Evolutionary conservation across 2,797 vertebrate species (phyloP), one percentile per base, ranked within the genome.

Genomic region (Cichlasoma orientale): DNA sequence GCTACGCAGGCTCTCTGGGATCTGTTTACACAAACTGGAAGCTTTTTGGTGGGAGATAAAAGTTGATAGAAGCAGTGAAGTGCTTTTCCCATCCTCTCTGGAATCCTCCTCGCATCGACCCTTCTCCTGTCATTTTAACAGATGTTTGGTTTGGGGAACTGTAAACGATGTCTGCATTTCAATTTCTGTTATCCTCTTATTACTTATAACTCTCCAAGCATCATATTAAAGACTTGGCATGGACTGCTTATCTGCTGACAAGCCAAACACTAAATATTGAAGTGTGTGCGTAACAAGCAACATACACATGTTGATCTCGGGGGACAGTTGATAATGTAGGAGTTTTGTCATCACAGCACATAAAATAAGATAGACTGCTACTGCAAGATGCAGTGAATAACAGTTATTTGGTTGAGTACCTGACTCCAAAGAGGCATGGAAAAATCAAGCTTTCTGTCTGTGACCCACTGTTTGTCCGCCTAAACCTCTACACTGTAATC

Each of bases 71-170:
- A 92, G 90, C 90, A 94, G 93, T 96, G 95, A 97, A 97, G 96
- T 97, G 96, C 93, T 95, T 97, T 99, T 97, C 96, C 96, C 96
- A 97, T 97, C 96, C 95, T 95, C 86, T 95, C 92, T 94, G 91
- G 90, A 92, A 90, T 91, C 90, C 89, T 92, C 90, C 86, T 90
- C 86, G 81, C 84, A 78, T 83, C 73, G 54, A 82, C 89, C 96
- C 96, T 96, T 96, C 95, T 96, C 95, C 95, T 96, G 96, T 97
- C 97, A 97, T 96, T 97, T 95, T 95, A 98, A 96, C 97, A 98
- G 97, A 98, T 98, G 97, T 97, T 97, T 97, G 96, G 95, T 97
- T 97, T 97, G 96, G 96, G 96, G 94, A 96, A 97, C 95, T 96
- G 95, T 98, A 98, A 98, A 98, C 97, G 92, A 95, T 96, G 96